Percentiles rank a stretch among this genome's conserved stretches.
Evolutionary conservation across 2,113 vertebrate genomes (phyloP).

Genomic region (Labrus mixtus): DNA sequence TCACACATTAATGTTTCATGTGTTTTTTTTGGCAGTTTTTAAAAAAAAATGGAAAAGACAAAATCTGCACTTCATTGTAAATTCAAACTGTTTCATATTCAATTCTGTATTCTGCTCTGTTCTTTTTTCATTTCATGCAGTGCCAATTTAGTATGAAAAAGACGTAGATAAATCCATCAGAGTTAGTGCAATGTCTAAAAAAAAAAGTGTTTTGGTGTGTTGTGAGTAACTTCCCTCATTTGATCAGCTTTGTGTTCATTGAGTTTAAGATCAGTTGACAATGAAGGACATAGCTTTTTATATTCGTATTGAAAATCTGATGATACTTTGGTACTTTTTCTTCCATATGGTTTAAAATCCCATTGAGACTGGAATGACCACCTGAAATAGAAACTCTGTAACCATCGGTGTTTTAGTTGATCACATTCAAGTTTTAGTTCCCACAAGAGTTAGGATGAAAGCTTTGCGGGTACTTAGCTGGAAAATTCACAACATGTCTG

Average conservation of each 20-base stretch:
- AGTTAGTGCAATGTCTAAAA: no score
- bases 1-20: slow-evolving; percentile 26
- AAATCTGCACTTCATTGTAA: neutral
- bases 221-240: no score
- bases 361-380: neutral
- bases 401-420: neutral
- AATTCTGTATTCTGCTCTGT: slow-evolving; percentile 6
- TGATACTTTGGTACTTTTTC: neutral
- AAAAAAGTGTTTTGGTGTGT: no score
- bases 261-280: no score
- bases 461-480: slow-evolving; percentile 4
- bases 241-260: no score
- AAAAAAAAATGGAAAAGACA: neutral
- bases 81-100: slow-evolving; percentile 8
- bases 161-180: no score
- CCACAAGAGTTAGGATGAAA: slow-evolving; percentile 4
- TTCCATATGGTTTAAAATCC: neutral
- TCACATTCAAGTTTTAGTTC: slow-evolving; percentile 1
- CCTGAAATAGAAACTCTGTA: slow-evolving; percentile 10
- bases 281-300: no score
- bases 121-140: neutral
- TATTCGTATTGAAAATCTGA: neutral
- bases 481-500: slow-evolving; percentile 4
- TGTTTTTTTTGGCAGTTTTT: slow-evolving; percentile 11
- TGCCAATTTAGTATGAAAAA: no score